Percentiles rank a stretch among this genome's conserved stretches.
Conservation (phyloP, 2,888 invertebrate genomes). For the Sthenelais limicola region DNA sequence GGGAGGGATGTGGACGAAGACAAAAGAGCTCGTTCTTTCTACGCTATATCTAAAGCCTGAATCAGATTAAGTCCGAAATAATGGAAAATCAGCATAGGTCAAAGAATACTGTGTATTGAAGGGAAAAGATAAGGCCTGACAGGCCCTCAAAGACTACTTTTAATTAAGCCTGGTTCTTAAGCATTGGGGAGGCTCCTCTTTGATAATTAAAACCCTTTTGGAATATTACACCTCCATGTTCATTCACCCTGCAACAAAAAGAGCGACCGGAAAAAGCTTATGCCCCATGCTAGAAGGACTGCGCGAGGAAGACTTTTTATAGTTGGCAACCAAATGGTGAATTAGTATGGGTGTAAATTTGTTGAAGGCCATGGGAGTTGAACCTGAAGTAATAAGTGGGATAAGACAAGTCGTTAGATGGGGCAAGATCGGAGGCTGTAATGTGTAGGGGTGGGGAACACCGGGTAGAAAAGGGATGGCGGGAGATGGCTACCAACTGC, state of each 20-base stretch:
- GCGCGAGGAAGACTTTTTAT: too few relatives aligned
- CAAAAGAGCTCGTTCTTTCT: too few relatives aligned
- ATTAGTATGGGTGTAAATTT: constrained; percentile 33
- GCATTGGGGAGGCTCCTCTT: constrained; percentile 5
- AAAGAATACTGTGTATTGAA: constrained; percentile 26
- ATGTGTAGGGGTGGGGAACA: too few relatives aligned
- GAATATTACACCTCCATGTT: constrained; percentile 32
- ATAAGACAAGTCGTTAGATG: constrained; percentile 27
- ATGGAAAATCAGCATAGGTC: constrained; percentile 17
- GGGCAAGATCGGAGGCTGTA: too few relatives aligned
- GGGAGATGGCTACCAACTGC: too few relatives aligned
- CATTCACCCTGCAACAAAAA: constrained; percentile 23
- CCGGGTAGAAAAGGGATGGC: too few relatives aligned
- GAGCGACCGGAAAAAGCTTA: constrained; percentile 17
- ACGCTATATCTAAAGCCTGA: too few relatives aligned
- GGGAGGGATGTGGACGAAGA: too few relatives aligned
- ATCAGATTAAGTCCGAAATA: constrained; percentile 32
- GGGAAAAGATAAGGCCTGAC: constrained; percentile 30
- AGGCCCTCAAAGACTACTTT: constrained; percentile 29
- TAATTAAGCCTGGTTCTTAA: constrained; percentile 33
- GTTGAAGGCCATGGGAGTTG: constrained; percentile 25
- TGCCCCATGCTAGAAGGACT: too few relatives aligned
- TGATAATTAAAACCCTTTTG: constrained; percentile 34
- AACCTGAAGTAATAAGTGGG: constrained; percentile 30
- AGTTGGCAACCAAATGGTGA: too few relatives aligned